Evolutionary conservation across 2,113 vertebrate genomes (phyloP).

Genomic region (Trachemys scripta): DNA sequence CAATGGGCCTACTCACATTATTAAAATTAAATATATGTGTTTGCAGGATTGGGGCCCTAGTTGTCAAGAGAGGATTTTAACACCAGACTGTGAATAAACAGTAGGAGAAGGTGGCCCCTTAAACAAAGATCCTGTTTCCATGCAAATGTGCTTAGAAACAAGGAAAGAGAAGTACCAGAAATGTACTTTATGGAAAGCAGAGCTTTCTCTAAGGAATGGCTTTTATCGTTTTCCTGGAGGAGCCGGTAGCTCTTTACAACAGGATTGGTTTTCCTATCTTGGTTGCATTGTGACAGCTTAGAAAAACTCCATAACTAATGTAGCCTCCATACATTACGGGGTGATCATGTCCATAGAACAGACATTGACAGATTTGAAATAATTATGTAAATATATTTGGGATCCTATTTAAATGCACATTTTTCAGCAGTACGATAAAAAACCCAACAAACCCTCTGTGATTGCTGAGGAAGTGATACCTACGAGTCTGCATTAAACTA

Average conservation of each 20-base stretch:
- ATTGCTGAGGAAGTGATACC: slow-evolving; percentile 75
- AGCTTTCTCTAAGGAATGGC: slow-evolving; percentile 7
- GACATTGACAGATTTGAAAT: slow-evolving; percentile 67
- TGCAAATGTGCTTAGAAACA: slow-evolving; percentile 8
- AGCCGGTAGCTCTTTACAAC: slow-evolving; percentile 34
- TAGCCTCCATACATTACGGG: slow-evolving; percentile 19
- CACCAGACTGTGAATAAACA: not conserved
- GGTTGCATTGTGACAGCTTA: slow-evolving; percentile 21
- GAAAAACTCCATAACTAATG: slow-evolving; percentile 16
- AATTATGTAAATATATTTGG: slow-evolving; percentile 62
- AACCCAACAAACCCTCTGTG: slow-evolving; percentile 29
- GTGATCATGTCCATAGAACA: slow-evolving; percentile 46
- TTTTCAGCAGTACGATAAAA: slow-evolving; percentile 57
- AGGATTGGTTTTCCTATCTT: slow-evolving; percentile 50
- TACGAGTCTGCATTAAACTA: slow-evolving; percentile 57
- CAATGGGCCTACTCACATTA: not conserved
- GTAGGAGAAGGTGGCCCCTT: not conserved
- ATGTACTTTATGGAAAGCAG: slow-evolving; percentile 5
- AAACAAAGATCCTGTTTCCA: not conserved
- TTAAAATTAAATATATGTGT: slow-evolving; percentile 13
- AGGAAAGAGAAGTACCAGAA: not conserved
- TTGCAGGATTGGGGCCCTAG: not conserved
- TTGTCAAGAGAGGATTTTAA: slow-evolving; percentile 7
- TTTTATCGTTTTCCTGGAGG: slow-evolving; percentile 46
- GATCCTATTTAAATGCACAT: slow-evolving; percentile 60